Evolutionary conservation across 2,888 invertebrate genomes (phyloP).

Genomic region (Spodoptera exigua): DNA sequence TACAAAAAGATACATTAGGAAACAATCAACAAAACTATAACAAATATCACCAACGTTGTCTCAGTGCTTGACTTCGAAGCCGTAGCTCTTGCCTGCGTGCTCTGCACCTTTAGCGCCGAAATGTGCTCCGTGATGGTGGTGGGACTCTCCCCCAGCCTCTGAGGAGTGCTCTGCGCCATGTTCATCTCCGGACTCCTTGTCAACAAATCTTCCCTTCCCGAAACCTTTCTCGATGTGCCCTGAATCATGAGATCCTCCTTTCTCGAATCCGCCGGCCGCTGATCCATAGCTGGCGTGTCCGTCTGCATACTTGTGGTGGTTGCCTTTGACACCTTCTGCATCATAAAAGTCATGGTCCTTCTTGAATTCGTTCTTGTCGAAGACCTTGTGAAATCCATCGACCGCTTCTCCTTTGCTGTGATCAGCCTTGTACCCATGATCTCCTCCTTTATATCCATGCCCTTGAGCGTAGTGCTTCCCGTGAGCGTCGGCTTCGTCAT

Average conservation of each 20-base stretch:
- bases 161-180: slow-evolving; percentile 84
- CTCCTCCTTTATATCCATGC: slow-evolving; percentile 86
- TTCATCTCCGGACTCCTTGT: slow-evolving; percentile 84
- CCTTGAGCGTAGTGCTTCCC: slow-evolving; percentile 86
- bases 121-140: slow-evolving; percentile 84
- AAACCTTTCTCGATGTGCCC: slow-evolving; percentile 83
- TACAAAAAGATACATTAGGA: slow-evolving; percentile 77
- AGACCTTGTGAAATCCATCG: slow-evolving; percentile 91
- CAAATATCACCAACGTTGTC: slow-evolving; percentile 65
- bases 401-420: slow-evolving; percentile 90
- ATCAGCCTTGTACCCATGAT: slow-evolving; percentile 84
- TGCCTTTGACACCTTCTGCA: slow-evolving; percentile 89
- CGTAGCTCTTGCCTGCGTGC: slow-evolving; percentile 80
- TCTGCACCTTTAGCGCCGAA: slow-evolving; percentile 78
- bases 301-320: slow-evolving; percentile 89
- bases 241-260: slow-evolving; percentile 87
- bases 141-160: slow-evolving; percentile 84
- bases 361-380: slow-evolving; percentile 92
- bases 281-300: slow-evolving; percentile 86
- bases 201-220: slow-evolving; percentile 86
- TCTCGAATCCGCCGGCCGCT: slow-evolving; percentile 85
- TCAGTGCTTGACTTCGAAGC: slow-evolving; percentile 81
- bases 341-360: slow-evolving; percentile 93
- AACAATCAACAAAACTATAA: slow-evolving; percentile 79
- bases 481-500: slow-evolving; percentile 84